Evolutionary conservation across 2,888 invertebrate species (phyloP), one percentile per base, ranked within the genome.

Genomic region (Xestia sexstrigata): DNA sequence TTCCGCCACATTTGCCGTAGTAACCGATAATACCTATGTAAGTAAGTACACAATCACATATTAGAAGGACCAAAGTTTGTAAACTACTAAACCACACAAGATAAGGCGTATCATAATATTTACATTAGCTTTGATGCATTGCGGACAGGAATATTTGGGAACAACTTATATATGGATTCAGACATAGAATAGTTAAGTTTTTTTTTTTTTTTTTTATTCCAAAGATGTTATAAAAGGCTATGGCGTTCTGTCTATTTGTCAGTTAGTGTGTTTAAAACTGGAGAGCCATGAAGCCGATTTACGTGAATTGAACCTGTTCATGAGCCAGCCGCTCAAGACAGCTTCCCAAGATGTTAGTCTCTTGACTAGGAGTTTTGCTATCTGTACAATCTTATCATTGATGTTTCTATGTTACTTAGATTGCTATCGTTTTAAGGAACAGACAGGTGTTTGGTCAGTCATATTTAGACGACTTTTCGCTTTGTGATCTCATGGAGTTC

Each of bases 31-130:
- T 63, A 65, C 7, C 0, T 1, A n/a, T n/a, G n/a, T n/a, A n/a
- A n/a, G 30, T 17, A 30, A 78, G 39, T 26, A 52, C 17, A 66
- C 15, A 45, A 35, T 45, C 58, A 74, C 13, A 65, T 23, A 67
- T 60, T 60, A n/a, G 42, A 74, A 86, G 78, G 83, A 70, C 67
- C 83, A 83, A 70, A 78, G 83, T 77, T 80, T 83, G 81, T 78
- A 42, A 65, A 81, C 62, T 45, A 66, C 23, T 70, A 66, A 60
- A 47, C 39, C 30, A 70, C 39, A 42, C n/a, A 65, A 81, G 78
- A 84, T 84, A 83, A 81, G 78, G 47, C 74, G 74, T 87, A 82
- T 84, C 87, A 89, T 83, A 90, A 91, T 92, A 90, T 93, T 93
- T 90, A 90, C 88, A 79, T 88, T 84, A 76, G 82, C 85, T 86